Conservation (phyloP, 2,113 vertebrate genomes). For the Prunella fulvescens region DNA sequence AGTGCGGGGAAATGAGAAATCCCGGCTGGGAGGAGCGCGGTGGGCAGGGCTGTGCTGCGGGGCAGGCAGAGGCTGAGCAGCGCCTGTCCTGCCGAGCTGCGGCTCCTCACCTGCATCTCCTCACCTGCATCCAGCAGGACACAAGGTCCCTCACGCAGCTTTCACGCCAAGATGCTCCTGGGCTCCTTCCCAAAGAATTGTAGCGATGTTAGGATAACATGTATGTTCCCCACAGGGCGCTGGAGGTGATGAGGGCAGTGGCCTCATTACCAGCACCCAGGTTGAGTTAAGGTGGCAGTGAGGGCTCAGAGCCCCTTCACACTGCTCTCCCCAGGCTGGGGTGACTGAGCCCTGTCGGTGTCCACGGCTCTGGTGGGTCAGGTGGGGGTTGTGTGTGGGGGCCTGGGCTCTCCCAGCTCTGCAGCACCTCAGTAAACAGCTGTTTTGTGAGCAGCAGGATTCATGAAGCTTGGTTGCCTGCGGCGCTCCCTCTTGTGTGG, state of each 20-base stretch:
- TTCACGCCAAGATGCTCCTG: neutral
- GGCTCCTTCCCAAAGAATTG: neutral
- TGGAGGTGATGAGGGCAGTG: neutral
- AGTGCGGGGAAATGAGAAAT: neutral
- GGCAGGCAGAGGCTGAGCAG: neutral
- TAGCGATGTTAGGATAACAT: rapidly evolving
- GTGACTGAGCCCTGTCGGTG: neutral
- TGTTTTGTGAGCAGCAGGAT: conserved; percentile 30
- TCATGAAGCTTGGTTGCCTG: conserved; percentile 44
- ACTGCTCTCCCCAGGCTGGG: neutral
- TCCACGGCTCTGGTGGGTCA: neutral
- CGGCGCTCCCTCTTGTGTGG: conserved; percentile 47
- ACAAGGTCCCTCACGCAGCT: neutral
- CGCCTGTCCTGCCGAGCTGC: rapidly evolving
- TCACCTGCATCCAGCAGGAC: neutral
- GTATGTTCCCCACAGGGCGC: neutral
- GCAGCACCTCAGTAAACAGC: conserved; percentile 45
- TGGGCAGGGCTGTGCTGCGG: neutral
- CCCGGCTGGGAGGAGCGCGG: neutral
- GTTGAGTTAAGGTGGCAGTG: neutral
- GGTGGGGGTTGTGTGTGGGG: neutral
- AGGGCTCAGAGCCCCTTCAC: neutral
- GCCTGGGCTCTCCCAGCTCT: neutral
- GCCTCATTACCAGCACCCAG: neutral
- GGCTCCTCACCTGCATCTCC: neutral